Evolutionary conservation across 2,888 invertebrate genomes (phyloP), one percentile per base, ranked within the genome.

Genomic region (Thecocarcelia acutangulata): DNA sequence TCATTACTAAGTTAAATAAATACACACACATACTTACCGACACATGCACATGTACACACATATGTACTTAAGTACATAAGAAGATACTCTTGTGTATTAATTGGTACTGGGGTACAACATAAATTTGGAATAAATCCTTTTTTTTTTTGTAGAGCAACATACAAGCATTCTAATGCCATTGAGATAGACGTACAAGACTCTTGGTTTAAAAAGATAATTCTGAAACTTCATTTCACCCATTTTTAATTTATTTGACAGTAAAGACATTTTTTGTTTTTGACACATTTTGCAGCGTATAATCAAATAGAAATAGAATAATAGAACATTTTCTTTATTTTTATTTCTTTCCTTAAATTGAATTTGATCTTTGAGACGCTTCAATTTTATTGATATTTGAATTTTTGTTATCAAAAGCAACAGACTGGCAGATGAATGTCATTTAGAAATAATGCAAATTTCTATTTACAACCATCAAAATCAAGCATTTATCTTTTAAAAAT

Each of bases 211-310:
- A 68, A 68, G n/a, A 37, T 12, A 17, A 50, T 5, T 54, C 19
- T 13, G n/a, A 52, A 37, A 54, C 44, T 64, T 74, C 33, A 52
- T 54, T 54, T 19, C 59, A 56, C 42, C 54, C 66, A 70, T 75
- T 70, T 74, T 17, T 59, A 78, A 78, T 78, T 78, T 78, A 78
- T 75, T 66, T 78, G 82, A 82, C 82, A 75, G 74, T 66, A 66
- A 74, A 70, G 74, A 74, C 78, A 54, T 75, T 74, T 70, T 48
- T 78, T 82, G 74, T 82, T 59, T 69, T 24, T 59, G 21, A 52
- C 19, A 69, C 17, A 63, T 68, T 73, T 54, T 42, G n/a, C 37
- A 64, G n/a, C 28, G 54, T 21, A 54, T 15, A 70, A 70, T 21
- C 24, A 59, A 28, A 63, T 69, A 42, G 28, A 59, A 72, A 46